Evolutionary conservation across 2,113 vertebrate genomes (phyloP).

Genomic region (Ammodytes marinus): DNA sequence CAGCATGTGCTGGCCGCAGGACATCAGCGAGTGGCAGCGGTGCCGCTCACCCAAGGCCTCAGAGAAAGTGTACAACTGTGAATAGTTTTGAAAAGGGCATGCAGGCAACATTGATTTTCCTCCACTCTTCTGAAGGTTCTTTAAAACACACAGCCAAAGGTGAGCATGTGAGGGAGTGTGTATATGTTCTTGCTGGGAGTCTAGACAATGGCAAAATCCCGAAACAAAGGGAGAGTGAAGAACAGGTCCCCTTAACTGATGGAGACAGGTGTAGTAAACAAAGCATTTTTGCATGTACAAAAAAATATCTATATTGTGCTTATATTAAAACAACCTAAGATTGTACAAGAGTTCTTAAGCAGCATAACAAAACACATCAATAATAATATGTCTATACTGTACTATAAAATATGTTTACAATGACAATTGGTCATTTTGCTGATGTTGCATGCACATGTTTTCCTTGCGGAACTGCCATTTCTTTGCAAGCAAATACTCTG

Average conservation of each 20-base stretch:
- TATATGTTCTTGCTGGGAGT: constrained; percentile 22
- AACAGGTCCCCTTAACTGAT: not conserved
- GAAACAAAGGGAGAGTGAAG: constrained; percentile 6
- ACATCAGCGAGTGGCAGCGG: constrained; percentile 46
- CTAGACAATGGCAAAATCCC: constrained; percentile 29
- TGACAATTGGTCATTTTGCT: too few relatives aligned
- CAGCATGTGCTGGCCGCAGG: constrained; percentile 29
- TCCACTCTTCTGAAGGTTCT: constrained; percentile 38
- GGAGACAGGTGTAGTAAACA: constrained; percentile 1
- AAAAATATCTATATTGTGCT: too few relatives aligned
- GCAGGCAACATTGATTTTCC: constrained; percentile 70
- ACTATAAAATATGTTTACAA: too few relatives aligned
- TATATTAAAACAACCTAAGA: too few relatives aligned
- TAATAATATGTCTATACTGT: not conserved
- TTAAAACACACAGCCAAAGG: constrained; percentile 43
- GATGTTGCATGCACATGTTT: not conserved
- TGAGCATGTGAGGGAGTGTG: constrained; percentile 6
- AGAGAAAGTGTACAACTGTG: constrained; percentile 45
- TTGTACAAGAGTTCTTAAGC: too few relatives aligned
- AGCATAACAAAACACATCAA: not conserved
- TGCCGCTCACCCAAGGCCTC: constrained; percentile 5
- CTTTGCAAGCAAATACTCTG: not conserved
- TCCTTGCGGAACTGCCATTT: not conserved
- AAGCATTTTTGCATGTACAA: too few relatives aligned
- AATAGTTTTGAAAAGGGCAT: constrained; percentile 71